Evolutionary conservation across 2,113 vertebrate genomes (phyloP), one percentile per base, ranked within the genome.

Genomic region (Strigops habroptila): DNA sequence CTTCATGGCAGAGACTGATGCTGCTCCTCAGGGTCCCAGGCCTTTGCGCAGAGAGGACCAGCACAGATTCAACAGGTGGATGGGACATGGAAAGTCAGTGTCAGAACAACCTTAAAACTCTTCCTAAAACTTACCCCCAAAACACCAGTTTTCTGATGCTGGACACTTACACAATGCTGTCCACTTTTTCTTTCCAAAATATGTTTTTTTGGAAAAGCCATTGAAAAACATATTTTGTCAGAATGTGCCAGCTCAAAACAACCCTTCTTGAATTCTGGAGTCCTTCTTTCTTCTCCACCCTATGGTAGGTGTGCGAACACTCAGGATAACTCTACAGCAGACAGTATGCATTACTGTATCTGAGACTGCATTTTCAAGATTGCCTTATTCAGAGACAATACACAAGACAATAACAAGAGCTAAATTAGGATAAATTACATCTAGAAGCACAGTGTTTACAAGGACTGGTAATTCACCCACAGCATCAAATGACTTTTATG

Each of bases 341-440:
- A 12, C 57, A 1, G 3, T 86, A 77, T 91, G 74, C 92, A 79
- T 76, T 53, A 12, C 90, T 31, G 19, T 52, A 62, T 74, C 88
- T 68, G 80, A 89, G 89, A 48, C 57, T 63, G n/a, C 35, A 12
- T 79, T 70, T 49, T 83, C 78, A 48, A 80, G 91, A 95, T 43
- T 92, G 86, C 86, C 92, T 88, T 28, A 2, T 75, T 96, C 83
- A 43, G 74, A 94, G 48, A 92, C 84, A 88, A 30, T 80, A 90
- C 69, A 75, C 77, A 70, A 94, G 82, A 83, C 92, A 96, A 82
- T 49, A 93, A 80, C 69, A 88, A 78, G 86, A 87, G 78, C 91
- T 92, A 90, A 95, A 96, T 88, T 86, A 95, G 92, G 92, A 94
- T 83, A 96, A 95, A 97, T 96, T 81, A 95, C 89, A 97, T 91